phyloP scores from a whole-genome alignment of 2,113 vertebrate genomes.

The Gymnarchus niloticus region DNA sequence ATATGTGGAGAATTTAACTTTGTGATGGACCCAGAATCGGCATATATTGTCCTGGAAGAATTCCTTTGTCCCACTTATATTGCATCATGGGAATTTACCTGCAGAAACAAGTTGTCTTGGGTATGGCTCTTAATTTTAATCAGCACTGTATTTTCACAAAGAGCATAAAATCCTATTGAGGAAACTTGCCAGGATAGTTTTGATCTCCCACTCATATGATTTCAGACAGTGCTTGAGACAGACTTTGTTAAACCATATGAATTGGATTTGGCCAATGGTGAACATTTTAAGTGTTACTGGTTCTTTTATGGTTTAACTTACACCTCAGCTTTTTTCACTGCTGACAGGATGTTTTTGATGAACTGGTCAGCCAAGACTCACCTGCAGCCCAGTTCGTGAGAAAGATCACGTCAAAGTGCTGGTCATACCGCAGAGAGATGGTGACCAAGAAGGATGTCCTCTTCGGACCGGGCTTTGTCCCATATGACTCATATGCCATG shows the following conservation, averaged over 20 bases:
- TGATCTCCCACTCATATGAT: no score
- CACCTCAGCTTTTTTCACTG: background rate
- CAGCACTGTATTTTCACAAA: background rate
- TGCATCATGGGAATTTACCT: conserved; percentile 60
- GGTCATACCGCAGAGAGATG: conserved; percentile 47
- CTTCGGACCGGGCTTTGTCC: conserved; percentile 58
- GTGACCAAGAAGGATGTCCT: conserved; percentile 39
- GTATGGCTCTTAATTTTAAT: conserved; percentile 42
- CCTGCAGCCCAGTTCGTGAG: conserved; percentile 61
- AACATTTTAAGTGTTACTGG: background rate
- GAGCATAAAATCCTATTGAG: background rate
- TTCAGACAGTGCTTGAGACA: no score
- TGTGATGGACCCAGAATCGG: conserved; percentile 61
- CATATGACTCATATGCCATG: conserved; percentile 61
- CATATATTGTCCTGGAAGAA: conserved; percentile 64
- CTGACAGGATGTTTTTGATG: conserved; percentile 63
- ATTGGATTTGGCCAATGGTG: background rate
- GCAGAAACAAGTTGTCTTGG: conserved; percentile 59
- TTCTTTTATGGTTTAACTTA: no score
- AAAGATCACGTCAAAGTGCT: conserved; percentile 53
- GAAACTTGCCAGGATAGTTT: no score
- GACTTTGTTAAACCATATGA: no score
- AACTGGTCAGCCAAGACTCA: conserved; percentile 51
- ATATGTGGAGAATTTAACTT: conserved; percentile 70
- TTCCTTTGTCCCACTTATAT: conserved; percentile 59